phyloP scores from a whole-genome alignment of 37 sponge, comb jelly and placozoan genomes.

The Cliona cf. orientalis region DNA sequence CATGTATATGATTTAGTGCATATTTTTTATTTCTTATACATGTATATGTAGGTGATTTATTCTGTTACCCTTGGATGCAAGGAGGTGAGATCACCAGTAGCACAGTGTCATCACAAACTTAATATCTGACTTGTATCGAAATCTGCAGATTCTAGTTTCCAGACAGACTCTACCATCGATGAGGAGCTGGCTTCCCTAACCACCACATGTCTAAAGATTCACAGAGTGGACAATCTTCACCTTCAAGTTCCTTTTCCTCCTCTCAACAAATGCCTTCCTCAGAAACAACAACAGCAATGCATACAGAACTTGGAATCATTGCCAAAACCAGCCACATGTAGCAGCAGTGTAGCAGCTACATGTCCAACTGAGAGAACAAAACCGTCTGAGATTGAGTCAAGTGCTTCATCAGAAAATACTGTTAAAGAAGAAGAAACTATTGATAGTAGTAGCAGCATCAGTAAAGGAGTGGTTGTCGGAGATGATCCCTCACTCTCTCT shows the following conservation, averaged over 20 bases:
- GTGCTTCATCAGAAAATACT: no score
- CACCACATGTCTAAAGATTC: conserved; percentile 9
- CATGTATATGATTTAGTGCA: neutral
- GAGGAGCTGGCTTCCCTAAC: neutral
- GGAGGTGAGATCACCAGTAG: conserved; percentile 25
- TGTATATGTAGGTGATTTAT: conserved; percentile 21
- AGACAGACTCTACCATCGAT: neutral
- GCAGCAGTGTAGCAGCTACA: no score
- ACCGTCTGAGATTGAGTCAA: no score
- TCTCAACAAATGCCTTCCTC: conserved; percentile 40
- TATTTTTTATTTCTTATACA: neutral
- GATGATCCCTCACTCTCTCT: neutral
- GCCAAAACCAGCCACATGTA: no score
- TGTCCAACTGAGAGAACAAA: no score
- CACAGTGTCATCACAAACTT: neutral
- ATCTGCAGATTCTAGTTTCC: conserved; percentile 27
- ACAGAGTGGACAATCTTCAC: neutral
- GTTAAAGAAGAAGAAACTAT: no score
- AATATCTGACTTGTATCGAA: neutral
- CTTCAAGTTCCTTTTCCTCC: conserved; percentile 55
- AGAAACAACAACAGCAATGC: no score
- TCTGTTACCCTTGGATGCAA: conserved; percentile 76
- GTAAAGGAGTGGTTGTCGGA: no score
- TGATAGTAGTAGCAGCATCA: no score
- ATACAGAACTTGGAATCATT: no score